Base-by-base conservation (phyloP, 2,797 vertebrate genomes). In the Pseudopleuronectes americanus region DNA sequence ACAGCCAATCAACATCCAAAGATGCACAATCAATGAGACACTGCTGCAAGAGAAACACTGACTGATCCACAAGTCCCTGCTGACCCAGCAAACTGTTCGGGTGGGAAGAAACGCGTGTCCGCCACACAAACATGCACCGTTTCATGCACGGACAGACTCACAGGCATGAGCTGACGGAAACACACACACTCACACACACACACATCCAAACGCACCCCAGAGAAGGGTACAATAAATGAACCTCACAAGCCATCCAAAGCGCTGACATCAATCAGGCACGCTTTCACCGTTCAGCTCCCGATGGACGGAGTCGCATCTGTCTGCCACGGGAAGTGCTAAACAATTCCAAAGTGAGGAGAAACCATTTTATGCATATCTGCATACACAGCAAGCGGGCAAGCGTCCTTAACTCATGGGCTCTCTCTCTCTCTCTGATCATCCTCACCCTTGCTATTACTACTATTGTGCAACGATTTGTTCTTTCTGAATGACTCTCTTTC, bases 301-400 rank as follows among this genome's bases (percentile, higher is more conserved):
- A 81, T 4, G 82, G 91, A 90, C 83, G 36, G 70, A 87, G 90
- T 88, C 89, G 80, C 92, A 92, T 92, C 92, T 91, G 91, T 87
- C 85, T 82, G 74, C 84, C 38, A 57, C 54, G 81, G 81, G 47
- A 77, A 90, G 86, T 89, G 90, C 79, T 87, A 88, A 90, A 91
- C 88, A 92, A 92, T 88, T 89, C 84, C 65, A 77, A 89, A 84
- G 84, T 84, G 78, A 81, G 71, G 75, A 74, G 85, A 87, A 45
- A 78, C 76, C 79, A 81, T 83, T 91, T 87, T 77, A 71, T 71
- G 80, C 79, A 64, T 81, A 80, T 89, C 77, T 83, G 81, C 71
- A 76, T 76, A 66, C 65, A 59, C 65, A 55, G 57, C 47, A 19
- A 55, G 57, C 21, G 52, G 38, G 61, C 28, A 2, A 66, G 55